Conservation (phyloP, 1,140 invertebrate genomes). For the Papilio xuthus region DNA sequence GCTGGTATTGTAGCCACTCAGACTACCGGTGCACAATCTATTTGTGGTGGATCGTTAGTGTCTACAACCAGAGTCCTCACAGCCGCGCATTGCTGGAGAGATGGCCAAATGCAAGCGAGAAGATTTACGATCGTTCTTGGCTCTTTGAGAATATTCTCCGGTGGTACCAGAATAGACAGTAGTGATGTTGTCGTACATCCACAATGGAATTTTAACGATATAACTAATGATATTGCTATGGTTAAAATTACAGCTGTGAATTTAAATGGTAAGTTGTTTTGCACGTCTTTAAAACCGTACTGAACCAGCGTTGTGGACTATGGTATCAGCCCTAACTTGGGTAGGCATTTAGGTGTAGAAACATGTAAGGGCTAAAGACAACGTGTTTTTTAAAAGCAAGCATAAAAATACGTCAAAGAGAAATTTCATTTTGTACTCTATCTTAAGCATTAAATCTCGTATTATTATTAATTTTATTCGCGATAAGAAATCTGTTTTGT, state of each 20-base stretch:
- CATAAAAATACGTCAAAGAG: too few species aligned
- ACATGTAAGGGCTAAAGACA: too few species aligned
- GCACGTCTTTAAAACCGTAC: too few species aligned
- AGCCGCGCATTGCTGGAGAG: slow-evolving; percentile 82
- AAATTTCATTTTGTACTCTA: too few species aligned
- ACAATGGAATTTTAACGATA: slow-evolving; percentile 68
- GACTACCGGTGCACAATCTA: slow-evolving; percentile 55
- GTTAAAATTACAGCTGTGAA: slow-evolving; percentile 68
- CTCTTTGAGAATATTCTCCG: slow-evolving; percentile 63
- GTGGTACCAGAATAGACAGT: slow-evolving; percentile 63
- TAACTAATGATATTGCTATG: slow-evolving; percentile 80
- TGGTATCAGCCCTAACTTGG: too few species aligned
- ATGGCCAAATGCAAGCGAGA: slow-evolving; percentile 58
- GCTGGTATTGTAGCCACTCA: slow-evolving; percentile 58
- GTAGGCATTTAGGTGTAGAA: too few species aligned
- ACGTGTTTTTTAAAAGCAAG: too few species aligned
- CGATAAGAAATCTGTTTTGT: too few species aligned
- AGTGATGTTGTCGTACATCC: slow-evolving; percentile 70
- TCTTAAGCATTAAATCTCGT: too few species aligned
- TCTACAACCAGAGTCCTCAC: slow-evolving; percentile 80
- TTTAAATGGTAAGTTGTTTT: slow-evolving; percentile 62
- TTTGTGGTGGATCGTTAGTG: slow-evolving; percentile 82
- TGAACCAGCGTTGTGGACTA: too few species aligned
- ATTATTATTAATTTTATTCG: too few species aligned
- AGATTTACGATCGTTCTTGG: slow-evolving; percentile 66